A percentile compares a stretch with the other conserved stretches of the same genome.
phyloP scores from a whole-genome alignment of 2,113 vertebrate species.

The Emydura subglobosa region DNA sequence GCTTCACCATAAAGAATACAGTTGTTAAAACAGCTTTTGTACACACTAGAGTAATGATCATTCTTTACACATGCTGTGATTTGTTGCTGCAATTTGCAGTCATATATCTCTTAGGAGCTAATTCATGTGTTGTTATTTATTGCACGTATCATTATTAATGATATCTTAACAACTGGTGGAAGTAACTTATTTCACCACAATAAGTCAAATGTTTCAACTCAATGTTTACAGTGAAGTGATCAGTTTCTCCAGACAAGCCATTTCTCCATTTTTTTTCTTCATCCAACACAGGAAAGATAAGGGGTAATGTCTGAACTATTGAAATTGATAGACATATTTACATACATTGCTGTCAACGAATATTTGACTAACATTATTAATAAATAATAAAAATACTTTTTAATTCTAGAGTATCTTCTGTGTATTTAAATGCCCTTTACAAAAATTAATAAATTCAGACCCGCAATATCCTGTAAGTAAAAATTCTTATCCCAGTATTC shows the following conservation, averaged over 20 bases:
- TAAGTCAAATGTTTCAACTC: conserved; percentile 76
- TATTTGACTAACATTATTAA: neutral
- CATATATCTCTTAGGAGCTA: conserved; percentile 93
- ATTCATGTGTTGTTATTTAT: conserved; percentile 94
- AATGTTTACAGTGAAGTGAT: conserved; percentile 62
- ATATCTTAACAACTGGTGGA: conserved; percentile 87
- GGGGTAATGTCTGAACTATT: neutral
- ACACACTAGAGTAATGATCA: conserved; percentile 87
- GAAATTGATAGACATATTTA: neutral
- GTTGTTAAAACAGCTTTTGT: conserved; percentile 89
- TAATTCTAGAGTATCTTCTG: neutral
- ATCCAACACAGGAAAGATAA: neutral
- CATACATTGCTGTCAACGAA: neutral
- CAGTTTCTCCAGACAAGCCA: conserved; percentile 60
- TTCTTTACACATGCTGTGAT: conserved; percentile 86
- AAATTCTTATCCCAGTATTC: neutral
- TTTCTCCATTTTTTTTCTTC: neutral
- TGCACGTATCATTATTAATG: conserved; percentile 94
- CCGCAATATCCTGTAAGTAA: neutral
- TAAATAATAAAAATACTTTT: neutral
- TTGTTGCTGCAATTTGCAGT: conserved; percentile 93
- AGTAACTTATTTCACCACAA: conserved; percentile 81
- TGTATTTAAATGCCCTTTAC: neutral
- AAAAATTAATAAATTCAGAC: neutral
- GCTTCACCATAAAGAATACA: conserved; percentile 87